phyloP scores from a whole-genome alignment of 2,888 invertebrate genomes.

The Nycteola revayana region DNA sequence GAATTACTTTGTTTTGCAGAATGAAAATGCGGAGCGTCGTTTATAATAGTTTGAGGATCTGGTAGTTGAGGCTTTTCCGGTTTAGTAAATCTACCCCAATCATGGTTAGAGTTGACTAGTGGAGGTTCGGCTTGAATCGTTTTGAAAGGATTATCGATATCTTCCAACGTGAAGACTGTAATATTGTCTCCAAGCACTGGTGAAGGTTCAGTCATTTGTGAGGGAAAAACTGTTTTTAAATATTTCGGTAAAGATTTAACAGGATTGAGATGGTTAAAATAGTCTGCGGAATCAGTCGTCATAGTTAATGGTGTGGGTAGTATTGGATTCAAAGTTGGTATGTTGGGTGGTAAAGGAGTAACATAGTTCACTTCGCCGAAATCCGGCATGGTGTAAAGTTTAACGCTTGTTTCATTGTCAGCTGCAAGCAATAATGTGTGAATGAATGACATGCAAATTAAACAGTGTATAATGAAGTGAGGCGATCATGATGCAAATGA shows the following conservation, averaged over 20 bases:
- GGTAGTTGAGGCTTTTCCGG: conserved; percentile 7
- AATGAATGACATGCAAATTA: conserved; percentile 48
- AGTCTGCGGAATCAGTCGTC: conserved; percentile 48
- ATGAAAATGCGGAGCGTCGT: conserved; percentile 22
- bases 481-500: too few species aligned
- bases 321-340: conserved; percentile 37
- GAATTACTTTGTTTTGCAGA: conserved; percentile 33
- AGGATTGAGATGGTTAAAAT: conserved; percentile 48
- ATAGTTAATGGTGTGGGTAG: conserved; percentile 41
- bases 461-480: conserved; percentile 9
- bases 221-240: conserved; percentile 39
- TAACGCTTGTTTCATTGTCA: conserved; percentile 49
- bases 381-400: conserved; percentile 45
- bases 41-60: conserved; percentile 14
- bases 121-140: conserved; percentile 42
- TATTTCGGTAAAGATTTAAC: conserved; percentile 49
- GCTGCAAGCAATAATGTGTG: conserved; percentile 69
- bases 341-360: conserved; percentile 49
- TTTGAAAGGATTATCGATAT: conserved; percentile 45
- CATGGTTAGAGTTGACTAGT: conserved; percentile 21
- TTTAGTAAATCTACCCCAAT: conserved; percentile 24
- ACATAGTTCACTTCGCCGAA: conserved; percentile 47
- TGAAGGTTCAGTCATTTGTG: conserved; percentile 14
- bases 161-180: conserved; percentile 49
- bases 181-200: conserved; percentile 40